Percentiles rank a stretch among this genome's conserved stretches.
phyloP scores from a whole-genome alignment of 2,888 invertebrate genomes.

The Agrotis segetum region DNA sequence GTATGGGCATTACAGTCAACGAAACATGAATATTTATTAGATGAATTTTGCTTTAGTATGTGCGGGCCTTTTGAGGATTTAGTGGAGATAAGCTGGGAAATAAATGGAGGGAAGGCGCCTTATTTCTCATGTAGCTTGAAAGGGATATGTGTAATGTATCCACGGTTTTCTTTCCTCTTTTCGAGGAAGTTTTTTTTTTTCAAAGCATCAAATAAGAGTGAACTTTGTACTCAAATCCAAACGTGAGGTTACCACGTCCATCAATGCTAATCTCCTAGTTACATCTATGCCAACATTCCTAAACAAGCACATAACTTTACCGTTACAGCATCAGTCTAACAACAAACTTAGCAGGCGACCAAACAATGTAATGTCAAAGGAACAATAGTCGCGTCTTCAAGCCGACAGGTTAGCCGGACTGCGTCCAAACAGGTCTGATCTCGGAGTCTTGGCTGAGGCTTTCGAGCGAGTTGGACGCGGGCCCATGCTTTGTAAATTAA shows the following conservation, averaged over 20 bases:
- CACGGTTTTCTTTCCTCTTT: neutral
- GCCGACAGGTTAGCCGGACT: conserved; percentile 59
- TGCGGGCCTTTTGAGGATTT: conserved; percentile 30
- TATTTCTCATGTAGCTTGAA: conserved; percentile 11
- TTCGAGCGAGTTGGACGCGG: conserved; percentile 46
- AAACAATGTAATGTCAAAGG: conserved; percentile 62
- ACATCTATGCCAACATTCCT: conserved; percentile 33
- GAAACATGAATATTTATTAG: conserved; percentile 63
- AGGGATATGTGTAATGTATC: neutral
- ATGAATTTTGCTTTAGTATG: conserved; percentile 42
- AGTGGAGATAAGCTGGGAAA: conserved; percentile 24
- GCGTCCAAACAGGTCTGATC: conserved; percentile 59
- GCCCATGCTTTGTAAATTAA: conserved; percentile 69
- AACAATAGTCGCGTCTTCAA: conserved; percentile 62
- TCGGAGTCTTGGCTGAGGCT: conserved; percentile 25
- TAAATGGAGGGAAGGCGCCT: neutral
- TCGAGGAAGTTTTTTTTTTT: neutral
- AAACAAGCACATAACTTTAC: conserved; percentile 38
- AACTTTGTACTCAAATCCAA: neutral
- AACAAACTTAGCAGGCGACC: conserved; percentile 41
- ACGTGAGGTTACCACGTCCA: conserved; percentile 7
- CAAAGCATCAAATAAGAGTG: neutral
- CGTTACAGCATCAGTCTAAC: conserved; percentile 49
- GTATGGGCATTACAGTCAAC: conserved; percentile 55
- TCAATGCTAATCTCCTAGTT: conserved; percentile 19